Percentiles rank a stretch among this genome's conserved stretches.
Evolutionary conservation across 1,140 invertebrate genomes (phyloP).

Genomic region (Vollenhovia emeryi): DNA sequence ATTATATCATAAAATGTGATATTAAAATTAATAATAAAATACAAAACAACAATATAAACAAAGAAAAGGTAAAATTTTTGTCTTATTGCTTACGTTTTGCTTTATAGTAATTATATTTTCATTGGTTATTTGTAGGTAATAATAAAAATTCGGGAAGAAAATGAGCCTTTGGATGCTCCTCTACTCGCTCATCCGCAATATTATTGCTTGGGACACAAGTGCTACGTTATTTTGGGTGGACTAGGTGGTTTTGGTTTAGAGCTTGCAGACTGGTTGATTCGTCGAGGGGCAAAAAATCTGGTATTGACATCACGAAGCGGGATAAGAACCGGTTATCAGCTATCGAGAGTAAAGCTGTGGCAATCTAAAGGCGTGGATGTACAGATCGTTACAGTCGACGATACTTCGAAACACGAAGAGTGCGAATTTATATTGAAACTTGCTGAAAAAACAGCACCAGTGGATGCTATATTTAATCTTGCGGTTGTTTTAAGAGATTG

Average conservation of each 20-base stretch:
- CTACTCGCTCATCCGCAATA: constrained; percentile 85
- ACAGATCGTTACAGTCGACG: constrained; percentile 83
- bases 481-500: constrained; percentile 88
- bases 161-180: constrained; percentile 68
- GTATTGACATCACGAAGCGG: constrained; percentile 90
- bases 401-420: constrained; percentile 83
- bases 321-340: constrained; percentile 90
- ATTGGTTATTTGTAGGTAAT: constrained; percentile 83
- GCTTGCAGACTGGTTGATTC: constrained; percentile 90
- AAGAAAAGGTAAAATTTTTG: too few species aligned
- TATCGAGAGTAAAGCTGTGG: constrained; percentile 84
- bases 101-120: not conserved
- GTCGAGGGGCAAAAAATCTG: constrained; percentile 89
- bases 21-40: too few species aligned
- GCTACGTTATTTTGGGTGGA: constrained; percentile 88
- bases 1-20: too few species aligned
- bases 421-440: constrained; percentile 86
- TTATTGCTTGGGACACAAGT: constrained; percentile 83
- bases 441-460: constrained; percentile 86
- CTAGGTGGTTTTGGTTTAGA: constrained; percentile 94
- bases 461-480: constrained; percentile 92
- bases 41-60: too few species aligned
- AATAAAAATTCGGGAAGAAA: constrained; percentile 86
- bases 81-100: not conserved
- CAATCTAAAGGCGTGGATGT: constrained; percentile 85